Evolutionary conservation across 2,113 vertebrate species (phyloP).

Genomic region (Peromyscus maniculatus): DNA sequence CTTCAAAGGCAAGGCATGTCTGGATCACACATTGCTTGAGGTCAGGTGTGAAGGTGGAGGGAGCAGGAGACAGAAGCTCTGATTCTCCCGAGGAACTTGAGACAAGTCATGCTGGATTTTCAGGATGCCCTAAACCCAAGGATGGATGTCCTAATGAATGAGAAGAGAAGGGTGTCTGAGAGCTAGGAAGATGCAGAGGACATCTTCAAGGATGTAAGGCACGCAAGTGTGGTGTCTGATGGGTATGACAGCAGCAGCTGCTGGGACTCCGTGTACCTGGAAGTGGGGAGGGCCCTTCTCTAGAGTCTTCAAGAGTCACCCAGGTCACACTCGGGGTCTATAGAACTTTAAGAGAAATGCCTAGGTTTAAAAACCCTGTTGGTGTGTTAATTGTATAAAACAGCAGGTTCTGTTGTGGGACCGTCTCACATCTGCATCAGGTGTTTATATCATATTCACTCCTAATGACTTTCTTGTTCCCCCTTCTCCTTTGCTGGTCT

Average conservation of each 20-base stretch:
- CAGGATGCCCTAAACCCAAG: background rate
- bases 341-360: background rate
- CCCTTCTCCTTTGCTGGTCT: background rate
- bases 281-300: fast-evolving
- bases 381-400: background rate
- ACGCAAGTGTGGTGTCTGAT: fast-evolving
- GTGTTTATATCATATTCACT: background rate
- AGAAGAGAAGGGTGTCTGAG: background rate
- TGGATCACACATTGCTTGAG: fast-evolving
- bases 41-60: background rate
- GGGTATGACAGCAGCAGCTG: fast-evolving
- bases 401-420: background rate
- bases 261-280: background rate
- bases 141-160: background rate
- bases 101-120: background rate
- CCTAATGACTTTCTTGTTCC: background rate
- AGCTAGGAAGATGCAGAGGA: background rate
- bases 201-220: fast-evolving
- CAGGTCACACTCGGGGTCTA: fast-evolving
- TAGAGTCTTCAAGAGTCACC: background rate
- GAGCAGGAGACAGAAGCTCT: background rate
- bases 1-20: background rate
- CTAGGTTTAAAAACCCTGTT: background rate
- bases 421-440: background rate
- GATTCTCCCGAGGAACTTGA: background rate